A percentile compares a stretch with the other conserved stretches of the same genome.
These are phyloP conservation scores for Myzus persicae DNA, from an alignment of 1,140 invertebrate species.

Conservation along the genomic window DNA sequence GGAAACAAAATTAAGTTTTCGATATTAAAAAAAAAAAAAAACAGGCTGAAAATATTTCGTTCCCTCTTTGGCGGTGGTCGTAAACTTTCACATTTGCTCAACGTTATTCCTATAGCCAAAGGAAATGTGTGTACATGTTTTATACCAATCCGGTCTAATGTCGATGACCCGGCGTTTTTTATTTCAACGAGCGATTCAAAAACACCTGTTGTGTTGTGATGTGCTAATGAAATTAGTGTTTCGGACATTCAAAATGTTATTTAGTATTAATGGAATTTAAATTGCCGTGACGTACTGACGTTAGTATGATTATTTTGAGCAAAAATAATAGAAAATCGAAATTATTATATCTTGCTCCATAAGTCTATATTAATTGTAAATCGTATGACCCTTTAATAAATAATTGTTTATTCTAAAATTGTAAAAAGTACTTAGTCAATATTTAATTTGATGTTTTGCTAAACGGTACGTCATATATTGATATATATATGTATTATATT, in stretches of 20 bases:
- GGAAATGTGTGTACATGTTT: conserved; percentile 6
- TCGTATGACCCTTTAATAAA: too few relatives aligned
- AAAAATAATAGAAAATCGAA: not conserved
- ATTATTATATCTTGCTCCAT: not conserved
- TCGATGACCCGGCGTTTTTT: conserved; percentile 50
- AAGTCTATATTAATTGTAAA: too few relatives aligned
- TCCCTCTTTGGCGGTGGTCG: not conserved
- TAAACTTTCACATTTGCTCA: conserved; percentile 47
- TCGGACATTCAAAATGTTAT: conserved; percentile 24
- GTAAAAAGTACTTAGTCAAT: too few relatives aligned
- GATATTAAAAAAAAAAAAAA: not conserved
- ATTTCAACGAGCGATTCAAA: conserved; percentile 21
- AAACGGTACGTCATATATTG: too few relatives aligned
- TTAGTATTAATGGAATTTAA: not conserved
- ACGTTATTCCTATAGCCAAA: not conserved
- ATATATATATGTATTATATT: too few relatives aligned
- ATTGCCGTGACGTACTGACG: not conserved
- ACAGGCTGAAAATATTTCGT: not conserved
- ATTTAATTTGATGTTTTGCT: too few relatives aligned
- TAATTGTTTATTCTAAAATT: too few relatives aligned
- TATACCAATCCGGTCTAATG: conserved; percentile 47
- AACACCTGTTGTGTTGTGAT: conserved; percentile 34
- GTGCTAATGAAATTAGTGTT: conserved; percentile 39
- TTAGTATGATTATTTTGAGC: not conserved
- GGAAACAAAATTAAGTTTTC: not conserved